Percentiles rank a stretch among this genome's conserved stretches.
Evolutionary conservation across 1,140 invertebrate species (phyloP).

Genomic region (Nylanderia fulva): DNA sequence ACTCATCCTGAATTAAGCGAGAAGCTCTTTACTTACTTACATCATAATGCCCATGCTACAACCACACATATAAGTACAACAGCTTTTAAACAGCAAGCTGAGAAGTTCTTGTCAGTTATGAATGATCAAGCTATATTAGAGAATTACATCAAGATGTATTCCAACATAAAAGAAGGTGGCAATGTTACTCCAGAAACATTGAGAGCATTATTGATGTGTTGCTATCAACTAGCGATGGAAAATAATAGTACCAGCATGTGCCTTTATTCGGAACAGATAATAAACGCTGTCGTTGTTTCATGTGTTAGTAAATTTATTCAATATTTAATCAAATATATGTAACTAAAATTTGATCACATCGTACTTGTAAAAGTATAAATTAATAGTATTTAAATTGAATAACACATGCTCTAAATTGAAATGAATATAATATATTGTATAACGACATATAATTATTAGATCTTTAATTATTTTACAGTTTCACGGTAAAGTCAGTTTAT

Average conservation of each 20-base stretch:
- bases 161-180: slow-evolving; percentile 83
- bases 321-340: neutral
- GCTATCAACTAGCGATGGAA: slow-evolving; percentile 92
- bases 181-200: slow-evolving; percentile 88
- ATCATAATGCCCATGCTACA: slow-evolving; percentile 87
- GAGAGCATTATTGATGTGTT: slow-evolving; percentile 88
- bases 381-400: neutral
- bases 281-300: slow-evolving; percentile 90
- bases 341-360: neutral
- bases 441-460: neutral
- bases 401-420: neutral
- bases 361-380: neutral
- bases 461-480: slow-evolving; percentile 86
- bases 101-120: slow-evolving; percentile 89
- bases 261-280: slow-evolving; percentile 88
- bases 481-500: slow-evolving; percentile 91
- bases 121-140: slow-evolving; percentile 89
- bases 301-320: slow-evolving; percentile 85
- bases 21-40: slow-evolving; percentile 89
- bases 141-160: slow-evolving; percentile 89
- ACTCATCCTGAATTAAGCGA: slow-evolving; percentile 90
- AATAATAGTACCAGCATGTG: slow-evolving; percentile 88
- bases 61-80: slow-evolving; percentile 87
- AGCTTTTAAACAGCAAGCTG: slow-evolving; percentile 90
- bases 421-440: slow-evolving; percentile 11